phyloP scores from a whole-genome alignment of 2,888 invertebrate genomes.

The Stenoptilia bipunctidactyla region DNA sequence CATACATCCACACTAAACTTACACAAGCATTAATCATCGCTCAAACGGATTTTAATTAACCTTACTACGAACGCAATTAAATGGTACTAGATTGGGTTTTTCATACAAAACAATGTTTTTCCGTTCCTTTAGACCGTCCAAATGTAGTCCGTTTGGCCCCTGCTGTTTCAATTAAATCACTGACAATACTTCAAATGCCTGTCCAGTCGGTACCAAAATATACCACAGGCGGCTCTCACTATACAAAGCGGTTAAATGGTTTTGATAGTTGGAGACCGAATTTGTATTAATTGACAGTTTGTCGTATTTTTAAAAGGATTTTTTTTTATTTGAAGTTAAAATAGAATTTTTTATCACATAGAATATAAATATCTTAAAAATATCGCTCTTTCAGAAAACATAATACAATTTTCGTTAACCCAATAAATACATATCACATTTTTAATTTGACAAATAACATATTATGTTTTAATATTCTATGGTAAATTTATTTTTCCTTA shows the following conservation, averaged over 20 bases:
- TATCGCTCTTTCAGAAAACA: no score
- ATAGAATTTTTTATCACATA: no score
- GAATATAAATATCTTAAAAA: no score
- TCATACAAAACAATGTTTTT: slow-evolving; percentile 62
- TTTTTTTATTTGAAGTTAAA: no score
- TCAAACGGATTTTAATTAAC: slow-evolving; percentile 51
- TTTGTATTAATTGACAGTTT: no score
- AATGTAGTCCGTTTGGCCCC: slow-evolving; percentile 38
- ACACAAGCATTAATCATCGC: slow-evolving; percentile 49
- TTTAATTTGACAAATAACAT: no score
- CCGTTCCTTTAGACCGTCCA: slow-evolving; percentile 32
- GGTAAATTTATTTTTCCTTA: no score
- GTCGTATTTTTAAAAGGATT: no score
- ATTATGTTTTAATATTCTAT: no score
- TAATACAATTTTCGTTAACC: no score
- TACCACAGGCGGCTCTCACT: slow-evolving; percentile 25
- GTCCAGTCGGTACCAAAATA: slow-evolving; percentile 55
- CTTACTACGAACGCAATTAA: slow-evolving; percentile 53
- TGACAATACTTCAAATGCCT: slow-evolving; percentile 64
- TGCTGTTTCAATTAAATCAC: slow-evolving; percentile 70
- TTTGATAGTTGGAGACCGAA: slow-evolving; percentile 30
- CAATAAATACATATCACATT: no score
- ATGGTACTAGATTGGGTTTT: slow-evolving; percentile 50
- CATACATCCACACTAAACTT: no score
- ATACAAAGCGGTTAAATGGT: slow-evolving; percentile 22